Evolutionary conservation across 2,797 vertebrate species (phyloP), one percentile per base, ranked within the genome.

Genomic region (Crocodylus rhombifer): DNA sequence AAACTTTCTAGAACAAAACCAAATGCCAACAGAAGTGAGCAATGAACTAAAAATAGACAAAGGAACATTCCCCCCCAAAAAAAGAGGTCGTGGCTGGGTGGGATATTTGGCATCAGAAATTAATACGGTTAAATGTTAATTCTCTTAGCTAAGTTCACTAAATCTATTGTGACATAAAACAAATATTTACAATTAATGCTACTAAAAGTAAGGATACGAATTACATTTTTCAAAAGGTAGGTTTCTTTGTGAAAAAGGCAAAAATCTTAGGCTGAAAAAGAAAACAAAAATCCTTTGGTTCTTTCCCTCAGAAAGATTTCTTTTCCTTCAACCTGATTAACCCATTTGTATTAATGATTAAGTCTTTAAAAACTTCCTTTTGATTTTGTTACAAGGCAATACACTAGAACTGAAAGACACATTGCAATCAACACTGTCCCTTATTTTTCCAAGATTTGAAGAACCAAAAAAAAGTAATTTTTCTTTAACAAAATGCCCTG

Each of bases 381-480:
- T 74, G 28, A 79, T 88, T 64, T 56, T 79, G 11, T 1, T 28
- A 26, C 1, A 4, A 82, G 75, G 55, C 75, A 21, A 57, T 30
- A 30, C 30, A 67, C 64, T 67, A 17, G n/a, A 67, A 15, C 6
- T 1, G 0, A 77, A 42, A 18, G 64, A 3, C 12, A 81, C 55
- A 0, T 1, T 86, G 65, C 2, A 1, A n/a, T 56, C 65, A 79
- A 13, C 1, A 8, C 0, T 73, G 26, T 57, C 61, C 81, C 28
- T 76, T 64, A 5, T 11, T 69, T 10, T 92, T 81, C 30, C 56
- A 56, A 61, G 63, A 8, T 51, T 36, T 77, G 0, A 0, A 86
- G 13, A 79, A 92, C 67, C 12, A 64, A 63, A 1, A 12, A 12
- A 23, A 71, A 78, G 7, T 2, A 76, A 26, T 30, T 87, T 80